phyloP scores from a whole-genome alignment of 2,113 vertebrate genomes.

The Tautogolabrus adspersus region DNA sequence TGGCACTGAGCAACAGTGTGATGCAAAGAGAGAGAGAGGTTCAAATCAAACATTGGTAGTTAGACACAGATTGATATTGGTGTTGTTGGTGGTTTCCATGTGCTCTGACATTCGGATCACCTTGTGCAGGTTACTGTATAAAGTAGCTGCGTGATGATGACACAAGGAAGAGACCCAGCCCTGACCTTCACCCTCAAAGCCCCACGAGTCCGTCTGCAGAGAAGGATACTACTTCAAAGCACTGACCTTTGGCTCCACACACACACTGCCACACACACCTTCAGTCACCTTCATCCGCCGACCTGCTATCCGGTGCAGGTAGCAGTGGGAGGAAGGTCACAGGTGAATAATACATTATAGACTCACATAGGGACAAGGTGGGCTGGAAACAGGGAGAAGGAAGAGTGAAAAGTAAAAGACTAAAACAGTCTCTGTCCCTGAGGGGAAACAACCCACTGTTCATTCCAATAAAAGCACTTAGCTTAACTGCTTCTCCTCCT shows the following conservation, averaged over 20 bases:
- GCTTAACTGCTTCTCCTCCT: constrained; percentile 32
- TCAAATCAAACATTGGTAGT: not conserved
- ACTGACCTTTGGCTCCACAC: constrained; percentile 30
- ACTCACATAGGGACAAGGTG: not conserved
- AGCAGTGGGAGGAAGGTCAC: constrained; percentile 50
- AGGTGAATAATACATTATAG: constrained; percentile 52
- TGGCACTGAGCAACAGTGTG: too few species aligned
- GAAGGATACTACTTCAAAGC: constrained; percentile 44
- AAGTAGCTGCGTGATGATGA: not conserved
- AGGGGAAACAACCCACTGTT: constrained; percentile 21
- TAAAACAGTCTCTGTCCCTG: constrained; percentile 31
- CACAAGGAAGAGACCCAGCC: not conserved
- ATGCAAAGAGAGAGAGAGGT: not conserved
- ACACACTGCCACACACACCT: constrained; percentile 28
- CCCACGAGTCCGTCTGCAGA: not conserved
- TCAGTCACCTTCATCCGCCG: constrained; percentile 29
- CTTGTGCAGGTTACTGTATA: not conserved
- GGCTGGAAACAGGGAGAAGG: constrained; percentile 16
- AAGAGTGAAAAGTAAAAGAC: constrained; percentile 9
- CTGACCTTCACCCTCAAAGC: constrained; percentile 7
- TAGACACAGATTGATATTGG: not conserved
- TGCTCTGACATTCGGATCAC: constrained; percentile 26
- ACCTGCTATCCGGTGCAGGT: constrained; percentile 28
- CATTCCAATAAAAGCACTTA: constrained; percentile 33
- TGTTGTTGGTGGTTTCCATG: not conserved